Base-by-base conservation (phyloP, 2,113 vertebrate genomes). In the Syngnathoides biaculeatus region DNA sequence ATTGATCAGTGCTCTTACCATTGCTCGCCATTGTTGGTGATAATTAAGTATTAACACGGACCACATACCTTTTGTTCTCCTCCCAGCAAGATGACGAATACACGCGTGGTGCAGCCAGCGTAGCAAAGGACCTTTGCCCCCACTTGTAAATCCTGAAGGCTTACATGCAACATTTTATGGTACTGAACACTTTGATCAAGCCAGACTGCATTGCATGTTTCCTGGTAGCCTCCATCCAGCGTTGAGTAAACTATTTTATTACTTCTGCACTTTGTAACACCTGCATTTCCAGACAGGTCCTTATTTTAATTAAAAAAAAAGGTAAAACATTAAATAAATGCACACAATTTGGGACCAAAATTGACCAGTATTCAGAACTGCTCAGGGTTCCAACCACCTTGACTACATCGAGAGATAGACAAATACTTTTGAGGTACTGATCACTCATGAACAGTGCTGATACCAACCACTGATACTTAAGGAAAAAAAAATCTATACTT, bases 121-220 rank as follows among this genome's bases (percentile, higher is more conserved):
- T 27, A 71, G 45, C 42, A 38, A 17, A 22, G 60, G 70, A 85
- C 69, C 87, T 80, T 87, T 84, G 87, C 0, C 65, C 79, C 64
- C 20, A 20, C 64, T 68, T 20, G 27, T 86, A 77, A 75, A 85
- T 67, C 35, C 20, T 70, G n/a, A 52, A 55, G 15, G 63, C 68
- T 75, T 13, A 15, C 42, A 27, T 24, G 14, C 1, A 43, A 58
- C 42, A n/a, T 57, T 62, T 42, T 43, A 38, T 47, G 64, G 65
- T 47, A 59, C 60, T 50, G 58, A 73, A 43, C 43, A 63, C 76
- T 78, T 11, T 12, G 19, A 13, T 26, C 20, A 43, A 38, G 50
- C 62, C 60, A 7, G 3, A 62, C 48, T 5, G 22, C 39, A 26
- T 10, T 59, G n/a, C 58, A 26, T 26, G 2, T 39, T 53, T 27